Evolutionary conservation across 2,113 vertebrate species (phyloP), one percentile per base, ranked within the genome.

Genomic region (Cavia porcellus): DNA sequence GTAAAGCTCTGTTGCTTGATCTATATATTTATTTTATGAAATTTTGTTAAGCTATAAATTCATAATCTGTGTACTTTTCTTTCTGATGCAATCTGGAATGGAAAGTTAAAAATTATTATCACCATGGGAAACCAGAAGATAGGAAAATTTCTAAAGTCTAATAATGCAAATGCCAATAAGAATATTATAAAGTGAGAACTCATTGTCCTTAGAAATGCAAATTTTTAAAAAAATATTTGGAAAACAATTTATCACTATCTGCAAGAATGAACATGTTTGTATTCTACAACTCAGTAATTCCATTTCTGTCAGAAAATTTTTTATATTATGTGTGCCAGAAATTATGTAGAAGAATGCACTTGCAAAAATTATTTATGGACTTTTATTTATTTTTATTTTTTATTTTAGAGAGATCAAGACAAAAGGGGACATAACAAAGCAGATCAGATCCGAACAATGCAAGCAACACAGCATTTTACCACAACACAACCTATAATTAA

Each of bases 161-260:
- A 50, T 7, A 68, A 64, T 22, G 57, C 7, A 81, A 88, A 17
- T 47, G 35, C 61, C 45, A 32, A 86, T 66, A 70, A 86, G 14
- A 93, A 80, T 66, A 59, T 80, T 24, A n/a, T 80, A 84, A 91
- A 82, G 79, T 57, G 62, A 64, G 35, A 80, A 57, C 30, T 66
- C 2, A 32, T 70, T 50, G n/a, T 61, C 86, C 72, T 94, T 93
- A 85, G 9, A 92, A 81, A 24, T 81, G 3, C 66, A 90, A 88
- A 28, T 62, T 86, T 62, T 7, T 35, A 45, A 11, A 66, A n/a
- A 45, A 86, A 50, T 74, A 17, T 80, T 94, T 87, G 55, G 66
- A 57, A 92, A 95, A 61, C n/a, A 66, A 19, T 45, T 94, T 50
- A 32, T 12, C 66, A 45, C 91, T 88, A 85, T 95, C 30, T 80